A percentile compares a stretch with the other conserved stretches of the same genome.
These are phyloP conservation scores for Corella eumyota DNA, from an alignment of 23 tunicate species.

Conservation along the genomic window DNA sequence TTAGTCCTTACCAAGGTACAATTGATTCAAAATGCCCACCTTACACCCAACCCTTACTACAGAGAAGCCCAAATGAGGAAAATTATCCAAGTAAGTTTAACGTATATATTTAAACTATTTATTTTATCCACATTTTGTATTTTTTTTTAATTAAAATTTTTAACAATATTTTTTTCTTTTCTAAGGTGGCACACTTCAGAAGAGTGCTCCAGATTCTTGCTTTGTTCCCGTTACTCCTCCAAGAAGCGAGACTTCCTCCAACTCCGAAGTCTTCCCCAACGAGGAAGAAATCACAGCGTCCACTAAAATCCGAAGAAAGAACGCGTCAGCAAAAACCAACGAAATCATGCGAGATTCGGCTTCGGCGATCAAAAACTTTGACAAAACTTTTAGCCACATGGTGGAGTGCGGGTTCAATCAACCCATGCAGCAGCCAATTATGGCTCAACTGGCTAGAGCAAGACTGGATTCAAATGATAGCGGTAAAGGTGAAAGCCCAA, in stretches of 20 bases:
- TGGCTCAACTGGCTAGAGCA: conserved; percentile 13
- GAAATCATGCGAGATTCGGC: conserved; percentile 67
- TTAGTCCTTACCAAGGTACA: no score
- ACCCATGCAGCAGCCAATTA: conserved; percentile 4
- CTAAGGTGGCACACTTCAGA: neutral
- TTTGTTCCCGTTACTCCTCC: neutral
- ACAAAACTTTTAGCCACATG: conserved; percentile 21
- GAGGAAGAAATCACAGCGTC: conserved; percentile 23
- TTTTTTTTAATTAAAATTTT: no score
- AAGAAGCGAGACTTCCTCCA: conserved; percentile 6
- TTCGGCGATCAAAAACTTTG: conserved; percentile 27
- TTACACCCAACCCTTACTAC: no score
- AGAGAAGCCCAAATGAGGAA: no score
- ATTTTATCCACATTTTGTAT: no score
- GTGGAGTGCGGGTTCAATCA: conserved; percentile 4
- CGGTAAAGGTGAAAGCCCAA: conserved; percentile 85
- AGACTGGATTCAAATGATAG: conserved; percentile 68
- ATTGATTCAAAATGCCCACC: no score
- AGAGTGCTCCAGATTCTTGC: neutral
- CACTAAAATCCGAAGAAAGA: conserved; percentile 34
- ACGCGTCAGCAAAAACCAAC: conserved; percentile 21
- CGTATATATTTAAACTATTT: no score
- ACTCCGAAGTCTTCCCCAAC: neutral
- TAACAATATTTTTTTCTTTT: no score
- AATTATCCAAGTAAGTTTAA: no score